A percentile compares a stretch with the other conserved stretches of the same genome.
Conservation (phyloP, 2,113 vertebrate genomes). For the Dipodomys merriami region DNA sequence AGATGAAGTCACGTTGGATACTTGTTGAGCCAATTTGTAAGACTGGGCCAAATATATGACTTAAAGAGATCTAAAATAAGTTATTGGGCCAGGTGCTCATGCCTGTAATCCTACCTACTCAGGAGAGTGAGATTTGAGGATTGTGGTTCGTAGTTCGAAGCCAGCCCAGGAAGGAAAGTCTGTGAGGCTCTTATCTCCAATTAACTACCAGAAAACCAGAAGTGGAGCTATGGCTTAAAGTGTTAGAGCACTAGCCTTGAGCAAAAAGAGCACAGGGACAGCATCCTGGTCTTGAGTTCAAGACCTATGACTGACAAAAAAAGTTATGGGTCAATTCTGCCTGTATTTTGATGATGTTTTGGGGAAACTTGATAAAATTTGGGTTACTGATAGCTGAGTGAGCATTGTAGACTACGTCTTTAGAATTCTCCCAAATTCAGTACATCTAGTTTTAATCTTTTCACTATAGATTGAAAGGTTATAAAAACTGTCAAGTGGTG, state of each 20-base stretch:
- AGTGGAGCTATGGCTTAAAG: too few relatives aligned
- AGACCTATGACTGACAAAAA: background rate
- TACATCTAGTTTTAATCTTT: background rate
- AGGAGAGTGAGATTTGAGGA: too few relatives aligned
- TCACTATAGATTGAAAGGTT: conserved; percentile 11
- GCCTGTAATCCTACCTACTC: too few relatives aligned
- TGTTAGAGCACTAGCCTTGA: too few relatives aligned
- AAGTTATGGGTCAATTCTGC: conserved; percentile 34
- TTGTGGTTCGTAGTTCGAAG: too few relatives aligned
- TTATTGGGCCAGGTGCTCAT: too few relatives aligned
- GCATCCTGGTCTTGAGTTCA: too few relatives aligned
- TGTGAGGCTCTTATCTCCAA: too few relatives aligned
- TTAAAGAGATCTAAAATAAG: background rate
- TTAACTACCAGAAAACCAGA: too few relatives aligned
- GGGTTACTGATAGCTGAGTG: background rate
- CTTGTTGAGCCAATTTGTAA: conserved; percentile 39
- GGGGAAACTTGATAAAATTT: conserved; percentile 48
- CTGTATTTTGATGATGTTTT: conserved; percentile 41
- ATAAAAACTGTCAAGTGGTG: background rate
- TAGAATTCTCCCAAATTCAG: background rate
- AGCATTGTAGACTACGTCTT: conserved; percentile 14
- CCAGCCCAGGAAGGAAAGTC: too few relatives aligned
- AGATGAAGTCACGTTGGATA: background rate
- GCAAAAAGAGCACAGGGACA: too few relatives aligned
- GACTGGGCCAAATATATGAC: background rate